These are phyloP conservation scores for Anthopleura sola DNA, from an alignment of 64 coral and sea anemone species.

Conservation along the genomic window DNA sequence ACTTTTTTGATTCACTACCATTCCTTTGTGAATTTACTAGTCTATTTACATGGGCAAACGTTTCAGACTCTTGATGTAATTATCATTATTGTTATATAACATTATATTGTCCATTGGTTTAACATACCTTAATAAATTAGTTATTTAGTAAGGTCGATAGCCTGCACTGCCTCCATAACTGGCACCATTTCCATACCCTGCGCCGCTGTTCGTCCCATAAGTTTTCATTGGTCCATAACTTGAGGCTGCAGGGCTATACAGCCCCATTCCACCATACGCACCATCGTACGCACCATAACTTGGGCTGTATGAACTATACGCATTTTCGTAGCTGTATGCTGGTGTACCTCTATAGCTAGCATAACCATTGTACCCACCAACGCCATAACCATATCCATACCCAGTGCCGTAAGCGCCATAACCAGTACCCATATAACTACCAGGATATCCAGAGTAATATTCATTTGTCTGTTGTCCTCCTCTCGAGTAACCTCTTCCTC, in stretches of 20 bases:
- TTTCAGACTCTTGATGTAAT: neutral
- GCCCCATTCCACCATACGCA: slow-evolving; percentile 16
- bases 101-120: neutral
- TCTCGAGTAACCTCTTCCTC: neutral
- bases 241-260: slow-evolving; percentile 64
- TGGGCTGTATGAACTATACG: neutral
- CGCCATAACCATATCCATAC: neutral
- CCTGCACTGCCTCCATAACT: slow-evolving; percentile 30
- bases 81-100: neutral
- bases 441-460: neutral
- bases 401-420: slow-evolving; percentile 24
- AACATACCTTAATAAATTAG: slow-evolving; percentile 20
- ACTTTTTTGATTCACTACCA: neutral
- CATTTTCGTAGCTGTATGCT: neutral
- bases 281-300: slow-evolving; percentile 16
- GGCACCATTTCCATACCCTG: slow-evolving; percentile 31
- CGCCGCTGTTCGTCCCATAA: slow-evolving; percentile 12
- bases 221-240: slow-evolving; percentile 50
- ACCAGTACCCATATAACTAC: slow-evolving; percentile 4
- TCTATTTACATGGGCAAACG: neutral
- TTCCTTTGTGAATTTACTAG: neutral
- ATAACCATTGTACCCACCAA: slow-evolving; percentile 24
- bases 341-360: slow-evolving; percentile 7
- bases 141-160: slow-evolving; percentile 71
- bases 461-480: slow-evolving; percentile 12